These are phyloP conservation scores for Danaus plexippus DNA, from an alignment of 1,140 invertebrate species.

Conservation along the genomic window DNA sequence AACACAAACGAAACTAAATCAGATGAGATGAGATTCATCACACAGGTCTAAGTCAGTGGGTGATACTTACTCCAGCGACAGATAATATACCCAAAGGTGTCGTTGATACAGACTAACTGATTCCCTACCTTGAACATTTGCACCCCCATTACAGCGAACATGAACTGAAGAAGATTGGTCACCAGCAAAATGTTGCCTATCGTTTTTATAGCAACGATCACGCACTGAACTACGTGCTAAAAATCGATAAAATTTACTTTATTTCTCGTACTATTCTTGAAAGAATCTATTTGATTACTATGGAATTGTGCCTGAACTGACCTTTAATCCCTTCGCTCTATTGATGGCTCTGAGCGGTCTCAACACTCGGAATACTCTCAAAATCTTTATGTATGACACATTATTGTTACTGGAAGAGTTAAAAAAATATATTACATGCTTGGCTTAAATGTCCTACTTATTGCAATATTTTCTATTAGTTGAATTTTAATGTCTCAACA, in stretches of 20 bases:
- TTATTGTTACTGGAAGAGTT: constrained; percentile 27
- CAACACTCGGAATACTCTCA: constrained; percentile 97
- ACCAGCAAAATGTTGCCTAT: constrained; percentile 99
- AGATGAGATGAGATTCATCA: constrained; percentile 40
- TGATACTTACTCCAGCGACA: constrained; percentile 49
- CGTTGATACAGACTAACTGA: constrained; percentile 29
- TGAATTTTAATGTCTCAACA: too few species aligned
- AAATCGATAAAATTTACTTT: constrained; percentile 48
- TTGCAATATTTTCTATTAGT: too few species aligned
- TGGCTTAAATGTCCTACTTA: too few species aligned
- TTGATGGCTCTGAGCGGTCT: constrained; percentile 99
- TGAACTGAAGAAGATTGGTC: constrained; percentile 99
- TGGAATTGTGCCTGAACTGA: constrained; percentile 66
- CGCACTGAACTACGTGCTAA: constrained; percentile 98
- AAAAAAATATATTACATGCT: constrained; percentile 11
- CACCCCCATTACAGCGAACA: constrained; percentile 99
- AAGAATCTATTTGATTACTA: neutral
- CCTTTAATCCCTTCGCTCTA: constrained; percentile 99
- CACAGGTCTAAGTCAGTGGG: constrained; percentile 19
- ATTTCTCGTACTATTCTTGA: constrained; percentile 25
- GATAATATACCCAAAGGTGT: constrained; percentile 72
- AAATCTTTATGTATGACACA: constrained; percentile 82
- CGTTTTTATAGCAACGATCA: constrained; percentile 98
- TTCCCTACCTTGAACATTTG: constrained; percentile 98
- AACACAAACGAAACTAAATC: constrained; percentile 68